Base-by-base conservation (phyloP, 2,797 vertebrate genomes). In the Acanthurus leucopareius region DNA sequence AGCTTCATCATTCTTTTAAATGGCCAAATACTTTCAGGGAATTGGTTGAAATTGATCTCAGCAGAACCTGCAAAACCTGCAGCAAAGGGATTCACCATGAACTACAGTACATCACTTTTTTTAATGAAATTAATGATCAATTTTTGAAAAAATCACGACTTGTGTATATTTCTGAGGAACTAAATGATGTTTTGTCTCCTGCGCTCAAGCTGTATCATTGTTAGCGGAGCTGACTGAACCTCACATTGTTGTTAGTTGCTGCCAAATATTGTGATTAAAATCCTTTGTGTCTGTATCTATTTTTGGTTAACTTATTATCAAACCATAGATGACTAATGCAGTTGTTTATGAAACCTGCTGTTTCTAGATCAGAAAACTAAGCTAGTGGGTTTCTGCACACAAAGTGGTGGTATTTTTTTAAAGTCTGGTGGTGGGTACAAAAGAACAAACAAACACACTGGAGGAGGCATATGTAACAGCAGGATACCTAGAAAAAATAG, bases 301-400 rank as follows among this genome's bases (percentile, higher is more conserved):
- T 80, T 58, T 51, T 53, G 58, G 52, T 15, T 6, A 63, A 57
- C 25, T 35, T 63, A 42, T 79, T 64, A 73, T 84, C 60, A 70
- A 28, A 66, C 35, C 19, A 71, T 44, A 42, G 61, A 76, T 80
- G 87, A 83, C 68, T 82, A 79, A 83, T 71, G 75, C 62, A 75
- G 65, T 56, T 63, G 67, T 83, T 86, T 63, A 53, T 47, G 59
- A 48, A 73, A 79, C 45, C 60, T 66, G 54, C 19, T 71, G 54
- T 58, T 68, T 75, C 69, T 35, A 60, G 19, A 65, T 76, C 64
- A 78, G 58, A 59, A 61, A 74, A 25, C 58, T 28, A 69, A 45
- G 28, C 49, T 40, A 2, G 15, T 66, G 49, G 44, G 48, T 65
- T 38, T 60, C 56, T 73, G 40, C 35, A 72, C 25, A 49, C 13